Evolutionary conservation across 1,140 invertebrate genomes (phyloP), one percentile per base, ranked within the genome.

Genomic region (Stratiolaelaps scimitus): DNA sequence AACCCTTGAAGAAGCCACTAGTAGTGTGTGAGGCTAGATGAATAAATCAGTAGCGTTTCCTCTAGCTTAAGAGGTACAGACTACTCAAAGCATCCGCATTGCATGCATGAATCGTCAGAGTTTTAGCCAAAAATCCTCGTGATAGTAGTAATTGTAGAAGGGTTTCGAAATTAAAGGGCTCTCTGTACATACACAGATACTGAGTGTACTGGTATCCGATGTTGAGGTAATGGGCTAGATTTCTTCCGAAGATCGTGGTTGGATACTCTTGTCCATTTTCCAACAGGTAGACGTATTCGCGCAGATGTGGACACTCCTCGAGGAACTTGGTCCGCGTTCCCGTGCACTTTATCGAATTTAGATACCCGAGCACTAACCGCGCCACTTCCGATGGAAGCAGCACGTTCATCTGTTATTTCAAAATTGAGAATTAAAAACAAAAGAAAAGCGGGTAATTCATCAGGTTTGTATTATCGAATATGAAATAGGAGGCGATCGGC

Each of bases 141-240:
- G 15, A 48, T 48, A 26, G 5, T 26, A 34, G 26, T 5, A 60
- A 26, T n/a, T 15, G 15, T 7, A 28, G 28, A 4, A 28, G 28
- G 28, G 15, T 28, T 5, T 28, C 13, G 44, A 45, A n/a, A n/a
- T 13, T 45, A n/a, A 7, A 15, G 19, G 5, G 4, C 20, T 4
- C 7, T 19, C 47, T 4, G 47, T 29, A 60, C 53, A 20, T 26
- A 60, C 53, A 29, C 26, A 60, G 17, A 23, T 29, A 60, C 23
- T 60, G 53, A 34, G 53, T 60, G 53, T 60, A 60, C 34, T 60
- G 53, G 23, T 29, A 60, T 20, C 53, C 53, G 53, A 60, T 60
- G 53, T 60, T 60, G 26, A 60, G 53, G 53, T 60, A 60, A 26
- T 60, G 53, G 20, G 26, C 26, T 15, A 60, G 53, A 26, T 60